phyloP scores from a whole-genome alignment of 2,113 vertebrate genomes.

The Tetrax tetrax region DNA sequence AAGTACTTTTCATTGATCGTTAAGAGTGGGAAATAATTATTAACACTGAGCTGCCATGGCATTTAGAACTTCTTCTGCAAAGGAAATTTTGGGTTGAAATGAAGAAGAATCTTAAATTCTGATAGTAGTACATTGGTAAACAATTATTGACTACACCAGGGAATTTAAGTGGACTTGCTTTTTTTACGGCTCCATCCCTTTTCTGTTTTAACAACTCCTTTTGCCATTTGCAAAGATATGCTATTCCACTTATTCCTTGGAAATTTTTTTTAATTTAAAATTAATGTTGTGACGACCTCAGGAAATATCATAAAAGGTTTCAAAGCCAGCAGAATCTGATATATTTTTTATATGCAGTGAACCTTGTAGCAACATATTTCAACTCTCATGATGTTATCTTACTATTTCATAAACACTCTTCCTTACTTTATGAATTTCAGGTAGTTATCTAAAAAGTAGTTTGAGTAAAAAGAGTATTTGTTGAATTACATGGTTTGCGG shows the following conservation, averaged over 20 bases:
- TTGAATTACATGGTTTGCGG: not conserved
- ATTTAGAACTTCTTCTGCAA: not conserved
- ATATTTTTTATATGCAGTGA: not conserved
- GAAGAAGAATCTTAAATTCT: not conserved
- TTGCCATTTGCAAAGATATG: not conserved
- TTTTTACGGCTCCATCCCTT: not conserved
- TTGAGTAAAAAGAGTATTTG: not conserved
- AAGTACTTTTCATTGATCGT: not conserved
- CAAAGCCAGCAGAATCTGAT: not conserved
- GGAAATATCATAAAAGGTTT: not conserved
- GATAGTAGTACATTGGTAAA: not conserved
- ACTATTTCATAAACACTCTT: not conserved
- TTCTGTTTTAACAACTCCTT: not conserved
- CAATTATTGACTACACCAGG: not conserved
- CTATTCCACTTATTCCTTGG: not conserved
- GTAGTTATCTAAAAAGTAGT: not conserved
- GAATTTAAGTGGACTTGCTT: not conserved
- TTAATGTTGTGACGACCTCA: not conserved
- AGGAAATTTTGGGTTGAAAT: not conserved
- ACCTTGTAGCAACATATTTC: not conserved
- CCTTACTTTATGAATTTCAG: not conserved
- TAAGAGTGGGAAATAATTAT: not conserved
- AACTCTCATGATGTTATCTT: not conserved
- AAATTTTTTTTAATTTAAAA: constrained; percentile 2
- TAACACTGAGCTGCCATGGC: not conserved